Percentiles rank a stretch among this genome's conserved stretches.
Conservation (phyloP, 2,113 vertebrate species). For the Gallinago undulata region DNA sequence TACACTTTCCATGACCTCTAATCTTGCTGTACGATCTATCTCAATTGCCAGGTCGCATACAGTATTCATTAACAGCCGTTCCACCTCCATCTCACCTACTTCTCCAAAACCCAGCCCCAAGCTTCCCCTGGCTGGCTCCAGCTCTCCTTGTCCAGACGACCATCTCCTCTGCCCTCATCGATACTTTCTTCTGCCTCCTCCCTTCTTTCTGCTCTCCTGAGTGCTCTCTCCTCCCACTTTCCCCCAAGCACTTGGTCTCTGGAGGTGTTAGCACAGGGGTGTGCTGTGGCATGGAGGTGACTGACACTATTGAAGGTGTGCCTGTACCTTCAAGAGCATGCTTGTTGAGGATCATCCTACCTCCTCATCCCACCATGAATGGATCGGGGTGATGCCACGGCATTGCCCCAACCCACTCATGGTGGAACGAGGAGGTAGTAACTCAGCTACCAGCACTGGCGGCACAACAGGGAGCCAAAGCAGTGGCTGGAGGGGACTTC, state of each 20-base stretch:
- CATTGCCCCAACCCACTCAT: background rate
- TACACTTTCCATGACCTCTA: slow-evolving; percentile 64
- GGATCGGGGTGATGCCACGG: rapidly evolving
- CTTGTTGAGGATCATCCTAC: background rate
- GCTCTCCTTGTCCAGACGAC: rapidly evolving
- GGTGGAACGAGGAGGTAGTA: background rate
- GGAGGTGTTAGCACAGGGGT: background rate
- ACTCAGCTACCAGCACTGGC: background rate
- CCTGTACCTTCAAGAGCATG: background rate
- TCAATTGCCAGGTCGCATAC: background rate
- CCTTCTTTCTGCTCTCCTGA: background rate
- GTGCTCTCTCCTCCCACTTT: background rate
- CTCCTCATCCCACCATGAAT: rapidly evolving
- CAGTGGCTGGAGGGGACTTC: background rate
- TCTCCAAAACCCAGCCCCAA: background rate
- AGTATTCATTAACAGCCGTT: background rate
- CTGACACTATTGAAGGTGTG: background rate
- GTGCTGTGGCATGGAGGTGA: background rate
- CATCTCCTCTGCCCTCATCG: background rate
- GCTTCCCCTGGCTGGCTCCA: background rate
- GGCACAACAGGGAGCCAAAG: background rate
- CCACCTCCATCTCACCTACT: slow-evolving; percentile 6
- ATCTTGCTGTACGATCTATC: slow-evolving; percentile 21
- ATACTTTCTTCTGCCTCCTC: background rate
- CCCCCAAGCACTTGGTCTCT: background rate